These are phyloP conservation scores for Lochmaea crataegi DNA, from an alignment of 2,888 invertebrate species.

Conservation along the genomic window DNA sequence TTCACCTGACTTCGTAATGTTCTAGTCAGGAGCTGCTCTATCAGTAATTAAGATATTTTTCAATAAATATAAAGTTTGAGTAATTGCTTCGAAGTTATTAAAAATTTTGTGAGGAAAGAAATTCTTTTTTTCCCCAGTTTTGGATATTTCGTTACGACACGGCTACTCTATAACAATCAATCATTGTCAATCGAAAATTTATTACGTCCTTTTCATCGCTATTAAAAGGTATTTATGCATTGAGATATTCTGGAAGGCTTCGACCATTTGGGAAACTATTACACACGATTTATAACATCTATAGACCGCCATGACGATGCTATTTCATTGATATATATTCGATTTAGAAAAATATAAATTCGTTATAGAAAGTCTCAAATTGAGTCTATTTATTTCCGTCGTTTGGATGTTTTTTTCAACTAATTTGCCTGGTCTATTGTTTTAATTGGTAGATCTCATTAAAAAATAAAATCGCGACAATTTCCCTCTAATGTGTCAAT, in stretches of 20 bases:
- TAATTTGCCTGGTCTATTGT: neutral
- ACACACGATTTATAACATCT: neutral
- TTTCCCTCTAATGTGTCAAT: slow-evolving; percentile 2
- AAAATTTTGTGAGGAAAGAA: no score
- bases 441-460: neutral
- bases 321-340: neutral
- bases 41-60: no score
- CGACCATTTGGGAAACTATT: neutral
- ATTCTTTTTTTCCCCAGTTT: neutral
- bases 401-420: no score
- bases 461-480: neutral
- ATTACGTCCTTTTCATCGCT: neutral
- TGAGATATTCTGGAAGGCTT: neutral
- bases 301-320: neutral
- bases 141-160: neutral
- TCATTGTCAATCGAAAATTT: neutral
- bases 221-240: neutral
- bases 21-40: no score
- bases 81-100: no score
- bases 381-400: no score
- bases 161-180: neutral
- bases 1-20: no score
- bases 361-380: no score
- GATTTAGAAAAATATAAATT: no score
- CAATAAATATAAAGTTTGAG: no score